Conservation (phyloP, 2,797 vertebrate species). For the Emydoidea blandingii region DNA sequence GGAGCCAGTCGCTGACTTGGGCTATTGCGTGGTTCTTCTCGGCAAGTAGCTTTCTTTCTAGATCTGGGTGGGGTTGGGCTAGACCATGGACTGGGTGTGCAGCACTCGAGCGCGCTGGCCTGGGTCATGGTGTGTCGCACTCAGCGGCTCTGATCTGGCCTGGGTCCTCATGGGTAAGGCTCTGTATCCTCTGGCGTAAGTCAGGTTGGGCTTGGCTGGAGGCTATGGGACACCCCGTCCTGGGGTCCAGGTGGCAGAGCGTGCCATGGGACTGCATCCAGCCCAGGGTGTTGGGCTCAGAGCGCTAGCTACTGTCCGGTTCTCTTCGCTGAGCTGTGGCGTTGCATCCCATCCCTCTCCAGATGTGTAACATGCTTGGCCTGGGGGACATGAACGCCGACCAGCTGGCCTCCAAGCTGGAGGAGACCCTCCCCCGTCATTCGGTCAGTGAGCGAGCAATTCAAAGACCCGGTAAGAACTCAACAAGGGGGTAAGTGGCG, state of each 20-base stretch:
- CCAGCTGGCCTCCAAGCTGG: constrained; percentile 94
- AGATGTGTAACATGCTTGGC: constrained; percentile 99
- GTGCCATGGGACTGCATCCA: neutral
- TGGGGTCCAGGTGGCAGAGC: neutral
- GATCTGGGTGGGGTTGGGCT: neutral
- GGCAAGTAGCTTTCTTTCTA: neutral
- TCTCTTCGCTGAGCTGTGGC: neutral
- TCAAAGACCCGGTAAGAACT: constrained; percentile 93
- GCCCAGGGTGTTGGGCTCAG: neutral
- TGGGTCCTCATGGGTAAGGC: neutral
- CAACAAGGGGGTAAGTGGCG: rapidly evolving
- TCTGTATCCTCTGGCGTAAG: neutral
- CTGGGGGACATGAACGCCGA: constrained; percentile 97
- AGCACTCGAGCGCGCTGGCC: neutral
- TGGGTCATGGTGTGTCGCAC: neutral
- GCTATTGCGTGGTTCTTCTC: neutral
- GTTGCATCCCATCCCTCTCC: neutral
- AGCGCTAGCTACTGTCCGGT: neutral
- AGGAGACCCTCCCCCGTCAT: constrained; percentile 96
- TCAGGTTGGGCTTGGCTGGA: neutral
- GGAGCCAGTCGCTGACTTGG: neutral
- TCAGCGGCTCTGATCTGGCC: neutral
- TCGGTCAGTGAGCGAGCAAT: constrained; percentile 96
- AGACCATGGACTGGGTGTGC: neutral
- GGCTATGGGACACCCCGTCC: neutral